Evolutionary conservation across 2,113 vertebrate genomes (phyloP).

Genomic region (Dicrurus megarhynchus): DNA sequence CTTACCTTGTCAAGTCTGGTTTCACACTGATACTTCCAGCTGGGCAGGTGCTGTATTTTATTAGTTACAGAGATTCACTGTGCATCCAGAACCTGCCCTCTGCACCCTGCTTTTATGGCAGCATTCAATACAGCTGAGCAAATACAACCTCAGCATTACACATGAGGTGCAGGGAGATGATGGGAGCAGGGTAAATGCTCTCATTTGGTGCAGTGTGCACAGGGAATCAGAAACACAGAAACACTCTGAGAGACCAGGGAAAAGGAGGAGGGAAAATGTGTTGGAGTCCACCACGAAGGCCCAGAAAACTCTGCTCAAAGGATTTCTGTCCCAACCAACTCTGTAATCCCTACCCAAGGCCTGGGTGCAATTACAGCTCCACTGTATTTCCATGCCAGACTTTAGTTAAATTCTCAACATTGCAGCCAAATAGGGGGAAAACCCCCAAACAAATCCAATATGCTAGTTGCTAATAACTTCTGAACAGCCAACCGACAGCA

Average conservation of each 20-base stretch:
- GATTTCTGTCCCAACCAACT: neutral
- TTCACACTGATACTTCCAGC: neutral
- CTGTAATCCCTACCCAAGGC: neutral
- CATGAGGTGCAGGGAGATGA: neutral
- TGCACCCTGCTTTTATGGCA: slow-evolving; percentile 26
- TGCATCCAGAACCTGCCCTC: slow-evolving; percentile 2
- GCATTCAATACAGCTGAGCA: slow-evolving; percentile 40
- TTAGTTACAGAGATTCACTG: slow-evolving; percentile 32
- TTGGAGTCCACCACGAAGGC: neutral
- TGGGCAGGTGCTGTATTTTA: neutral
- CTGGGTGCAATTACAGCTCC: neutral
- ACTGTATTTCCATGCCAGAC: neutral
- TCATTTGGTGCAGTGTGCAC: neutral
- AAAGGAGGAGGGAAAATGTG: neutral
- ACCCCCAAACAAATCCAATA: rapidly evolving
- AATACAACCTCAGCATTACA: slow-evolving; percentile 25
- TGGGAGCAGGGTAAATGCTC: neutral
- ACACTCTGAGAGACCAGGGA: neutral
- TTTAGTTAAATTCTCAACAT: neutral
- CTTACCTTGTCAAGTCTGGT: slow-evolving; percentile 1
- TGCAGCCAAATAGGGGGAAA: neutral
- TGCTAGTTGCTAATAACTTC: neutral
- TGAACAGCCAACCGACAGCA: neutral
- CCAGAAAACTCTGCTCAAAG: neutral
- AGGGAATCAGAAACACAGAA: neutral